Evolutionary conservation across 2,888 invertebrate species (phyloP).

Genomic region (Lasioglossum malachurum): DNA sequence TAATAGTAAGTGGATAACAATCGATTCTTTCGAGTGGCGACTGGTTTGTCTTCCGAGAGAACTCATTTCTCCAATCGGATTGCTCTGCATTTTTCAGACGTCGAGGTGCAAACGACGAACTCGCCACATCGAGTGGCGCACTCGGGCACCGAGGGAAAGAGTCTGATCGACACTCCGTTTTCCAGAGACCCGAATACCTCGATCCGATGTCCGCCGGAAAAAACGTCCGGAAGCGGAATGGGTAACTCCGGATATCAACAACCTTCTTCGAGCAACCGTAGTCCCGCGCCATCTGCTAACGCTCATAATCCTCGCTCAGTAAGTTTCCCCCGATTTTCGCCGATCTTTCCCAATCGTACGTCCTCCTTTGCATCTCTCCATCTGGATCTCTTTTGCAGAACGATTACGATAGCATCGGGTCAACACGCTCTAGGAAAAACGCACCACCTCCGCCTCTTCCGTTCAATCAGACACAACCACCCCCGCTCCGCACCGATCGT

Average conservation of each 20-base stretch:
- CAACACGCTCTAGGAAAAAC: conserved; percentile 86
- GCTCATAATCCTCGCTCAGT: conserved; percentile 81
- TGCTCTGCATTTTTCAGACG: conserved; percentile 79
- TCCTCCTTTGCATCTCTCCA: background rate
- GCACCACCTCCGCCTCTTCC: conserved; percentile 81
- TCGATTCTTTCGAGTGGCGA: conserved; percentile 41
- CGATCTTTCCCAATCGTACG: background rate
- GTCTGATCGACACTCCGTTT: conserved; percentile 84
- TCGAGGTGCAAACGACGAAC: conserved; percentile 83
- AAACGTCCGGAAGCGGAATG: conserved; percentile 67
- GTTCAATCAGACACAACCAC: conserved; percentile 71
- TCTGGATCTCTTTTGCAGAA: conserved; percentile 69
- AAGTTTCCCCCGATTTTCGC: conserved; percentile 58
- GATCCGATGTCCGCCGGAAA: conserved; percentile 80
- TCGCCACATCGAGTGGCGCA: conserved; percentile 81
- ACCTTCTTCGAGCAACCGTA: conserved; percentile 71
- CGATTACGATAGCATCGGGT: conserved; percentile 87
- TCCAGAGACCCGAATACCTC: conserved; percentile 83
- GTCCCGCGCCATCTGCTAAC: conserved; percentile 72
- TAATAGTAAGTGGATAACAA: conserved; percentile 15
- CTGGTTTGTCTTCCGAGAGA: conserved; percentile 52
- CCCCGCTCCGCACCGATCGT: conserved; percentile 67
- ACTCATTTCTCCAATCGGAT: conserved; percentile 59
- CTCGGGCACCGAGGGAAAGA: conserved; percentile 78
- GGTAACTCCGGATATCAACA: conserved; percentile 69